Percentiles rank a stretch among this genome's conserved stretches.
Conservation (phyloP, 2,797 vertebrate species). For the Pseudochirops cupreus region DNA sequence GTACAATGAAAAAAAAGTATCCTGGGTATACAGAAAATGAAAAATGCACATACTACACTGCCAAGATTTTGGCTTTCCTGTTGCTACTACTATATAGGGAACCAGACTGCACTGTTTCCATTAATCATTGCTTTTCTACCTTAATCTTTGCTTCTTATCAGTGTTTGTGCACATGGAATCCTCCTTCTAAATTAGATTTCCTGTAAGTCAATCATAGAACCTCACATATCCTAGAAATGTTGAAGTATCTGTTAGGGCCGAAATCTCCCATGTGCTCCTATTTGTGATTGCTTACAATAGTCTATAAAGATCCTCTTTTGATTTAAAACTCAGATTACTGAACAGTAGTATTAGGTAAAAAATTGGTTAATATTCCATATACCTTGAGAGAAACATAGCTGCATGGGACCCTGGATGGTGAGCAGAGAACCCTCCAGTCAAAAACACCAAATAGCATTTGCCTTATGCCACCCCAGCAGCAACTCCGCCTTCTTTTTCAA, state of each 20-base stretch:
- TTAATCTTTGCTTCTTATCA: not conserved
- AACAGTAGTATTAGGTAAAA: not conserved
- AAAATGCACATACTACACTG: not conserved
- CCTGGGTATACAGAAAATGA: not conserved
- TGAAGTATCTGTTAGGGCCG: not conserved
- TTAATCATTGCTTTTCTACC: not conserved
- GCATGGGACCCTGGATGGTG: not conserved
- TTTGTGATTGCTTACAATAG: not conserved
- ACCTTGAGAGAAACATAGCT: not conserved
- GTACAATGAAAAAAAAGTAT: not conserved
- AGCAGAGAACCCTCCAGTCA: fast-evolving
- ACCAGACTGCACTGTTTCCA: slow-evolving; percentile 24
- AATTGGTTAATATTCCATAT: not conserved
- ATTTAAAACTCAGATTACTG: slow-evolving; percentile 6
- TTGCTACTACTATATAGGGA: slow-evolving; percentile 2
- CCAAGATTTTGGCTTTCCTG: slow-evolving; percentile 8
- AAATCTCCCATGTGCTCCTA: not conserved
- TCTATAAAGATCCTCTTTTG: not conserved
- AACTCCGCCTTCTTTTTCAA: not conserved
- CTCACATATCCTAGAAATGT: not conserved
- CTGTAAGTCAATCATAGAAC: not conserved
- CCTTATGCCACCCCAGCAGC: not conserved
- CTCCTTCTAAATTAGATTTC: slow-evolving; percentile 49
- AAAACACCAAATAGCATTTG: not conserved
- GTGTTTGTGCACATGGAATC: not conserved